phyloP scores from a whole-genome alignment of 2,113 vertebrate species.

The Pseudolaguvia tuberculata region DNA sequence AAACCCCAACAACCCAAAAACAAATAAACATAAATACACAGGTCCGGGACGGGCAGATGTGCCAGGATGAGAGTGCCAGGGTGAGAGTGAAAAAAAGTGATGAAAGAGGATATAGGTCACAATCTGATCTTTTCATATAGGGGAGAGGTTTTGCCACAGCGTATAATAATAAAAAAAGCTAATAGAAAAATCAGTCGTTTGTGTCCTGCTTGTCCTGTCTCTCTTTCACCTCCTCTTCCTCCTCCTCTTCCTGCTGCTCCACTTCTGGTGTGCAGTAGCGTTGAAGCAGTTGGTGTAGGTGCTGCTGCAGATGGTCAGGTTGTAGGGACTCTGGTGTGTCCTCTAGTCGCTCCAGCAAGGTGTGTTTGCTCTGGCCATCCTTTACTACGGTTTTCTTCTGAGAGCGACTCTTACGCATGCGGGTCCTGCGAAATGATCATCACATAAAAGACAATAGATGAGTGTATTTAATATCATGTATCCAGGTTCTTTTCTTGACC shows the following conservation, averaged over 20 bases:
- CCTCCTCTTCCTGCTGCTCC: constrained; percentile 65
- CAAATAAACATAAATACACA: constrained; percentile 14
- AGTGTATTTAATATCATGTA: too few species aligned
- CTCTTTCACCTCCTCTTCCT: constrained; percentile 33
- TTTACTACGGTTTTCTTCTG: constrained; percentile 95
- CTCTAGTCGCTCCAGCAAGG: constrained; percentile 82
- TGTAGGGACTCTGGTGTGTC: constrained; percentile 76
- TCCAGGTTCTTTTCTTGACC: too few species aligned
- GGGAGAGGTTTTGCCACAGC: constrained; percentile 10
- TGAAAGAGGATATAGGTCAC: constrained; percentile 30
- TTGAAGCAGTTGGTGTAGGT: constrained; percentile 84
- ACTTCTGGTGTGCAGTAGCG: constrained; percentile 75
- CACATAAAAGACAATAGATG: neutral
- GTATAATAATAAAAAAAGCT: constrained; percentile 17
- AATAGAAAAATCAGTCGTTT: constrained; percentile 39
- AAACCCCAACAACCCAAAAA: constrained; percentile 41
- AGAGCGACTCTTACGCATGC: constrained; percentile 80
- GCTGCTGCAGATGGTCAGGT: constrained; percentile 80
- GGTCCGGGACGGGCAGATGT: neutral
- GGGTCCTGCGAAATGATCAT: constrained; percentile 70
- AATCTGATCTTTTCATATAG: constrained; percentile 22
- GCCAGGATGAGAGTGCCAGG: neutral
- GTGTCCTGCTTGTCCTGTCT: constrained; percentile 31
- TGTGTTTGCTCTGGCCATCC: constrained; percentile 76
- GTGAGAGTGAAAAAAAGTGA: constrained; percentile 10